Conservation (phyloP, 2,797 vertebrate genomes). For the Spea hammondii region DNA sequence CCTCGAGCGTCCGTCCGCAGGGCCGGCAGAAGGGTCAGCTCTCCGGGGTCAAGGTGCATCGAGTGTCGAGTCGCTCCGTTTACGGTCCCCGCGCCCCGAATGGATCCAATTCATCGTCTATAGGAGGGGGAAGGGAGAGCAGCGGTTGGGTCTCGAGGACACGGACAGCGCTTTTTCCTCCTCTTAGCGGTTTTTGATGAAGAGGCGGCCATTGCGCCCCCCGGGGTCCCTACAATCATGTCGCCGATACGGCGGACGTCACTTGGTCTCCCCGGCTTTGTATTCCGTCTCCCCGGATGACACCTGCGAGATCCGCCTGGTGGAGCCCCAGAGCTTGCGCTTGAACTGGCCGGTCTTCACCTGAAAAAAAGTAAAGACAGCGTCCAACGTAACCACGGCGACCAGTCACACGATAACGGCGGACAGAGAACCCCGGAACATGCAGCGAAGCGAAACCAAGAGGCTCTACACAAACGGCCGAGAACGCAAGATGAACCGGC, state of each 20-base stretch:
- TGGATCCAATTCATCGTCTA: too few species aligned
- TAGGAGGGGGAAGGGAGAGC: not conserved
- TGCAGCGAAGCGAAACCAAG: too few species aligned
- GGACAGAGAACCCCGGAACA: too few species aligned
- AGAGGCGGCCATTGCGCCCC: not conserved
- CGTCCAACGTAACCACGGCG: too few species aligned
- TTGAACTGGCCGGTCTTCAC: slow-evolving; percentile 84
- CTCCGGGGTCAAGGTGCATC: not conserved
- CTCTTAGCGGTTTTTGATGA: not conserved
- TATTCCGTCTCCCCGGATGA: slow-evolving; percentile 91
- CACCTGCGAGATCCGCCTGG: slow-evolving; percentile 86
- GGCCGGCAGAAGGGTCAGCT: too few species aligned
- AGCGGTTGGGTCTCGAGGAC: not conserved
- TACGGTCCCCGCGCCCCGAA: too few species aligned
- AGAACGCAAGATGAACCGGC: too few species aligned
- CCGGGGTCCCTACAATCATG: not conserved
- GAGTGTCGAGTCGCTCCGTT: not conserved
- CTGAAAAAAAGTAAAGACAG: slow-evolving; percentile 60
- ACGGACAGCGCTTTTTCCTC: not conserved
- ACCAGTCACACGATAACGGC: too few species aligned
- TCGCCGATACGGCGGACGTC: slow-evolving; percentile 9
- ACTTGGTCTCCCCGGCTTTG: slow-evolving; percentile 69
- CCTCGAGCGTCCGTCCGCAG: not conserved
- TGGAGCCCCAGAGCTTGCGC: slow-evolving; percentile 85
- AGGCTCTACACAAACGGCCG: too few species aligned